A percentile compares a stretch with the other conserved stretches of the same genome.
phyloP scores from a whole-genome alignment of 2,888 invertebrate species.

The Ormyrus nitidulus region DNA sequence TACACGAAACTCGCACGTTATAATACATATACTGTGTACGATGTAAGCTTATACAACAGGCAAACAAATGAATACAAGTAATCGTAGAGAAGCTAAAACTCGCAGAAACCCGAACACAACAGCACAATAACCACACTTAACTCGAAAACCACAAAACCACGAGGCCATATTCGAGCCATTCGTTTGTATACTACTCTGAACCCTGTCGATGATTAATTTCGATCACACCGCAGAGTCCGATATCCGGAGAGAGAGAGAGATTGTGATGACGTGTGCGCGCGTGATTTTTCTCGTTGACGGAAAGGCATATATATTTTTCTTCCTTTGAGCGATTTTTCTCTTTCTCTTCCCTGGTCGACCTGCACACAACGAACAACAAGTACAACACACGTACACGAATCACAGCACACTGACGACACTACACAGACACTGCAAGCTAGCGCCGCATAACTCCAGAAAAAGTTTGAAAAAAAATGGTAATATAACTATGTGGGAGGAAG shows the following conservation, averaged over 20 bases:
- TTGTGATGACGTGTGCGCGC: no score
- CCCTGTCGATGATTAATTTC: slow-evolving; percentile 2
- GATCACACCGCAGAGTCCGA: background rate
- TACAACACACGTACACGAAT: background rate
- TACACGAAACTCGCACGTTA: slow-evolving; percentile 56
- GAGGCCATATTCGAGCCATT: background rate
- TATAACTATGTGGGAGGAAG: slow-evolving; percentile 54
- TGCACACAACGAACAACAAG: slow-evolving; percentile 8
- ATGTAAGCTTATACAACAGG: slow-evolving; percentile 49
- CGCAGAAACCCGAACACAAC: slow-evolving; percentile 66
- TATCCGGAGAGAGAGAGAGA: background rate
- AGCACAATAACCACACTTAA: slow-evolving; percentile 59
- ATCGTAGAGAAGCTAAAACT: slow-evolving; percentile 20
- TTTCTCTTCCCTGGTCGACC: background rate
- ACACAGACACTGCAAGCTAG: slow-evolving; percentile 1
- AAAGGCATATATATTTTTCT: background rate
- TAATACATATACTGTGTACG: slow-evolving; percentile 54
- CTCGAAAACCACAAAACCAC: background rate
- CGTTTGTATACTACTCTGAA: background rate
- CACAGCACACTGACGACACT: slow-evolving; percentile 2
- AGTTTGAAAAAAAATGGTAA: slow-evolving; percentile 48
- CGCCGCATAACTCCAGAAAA: slow-evolving; percentile 19
- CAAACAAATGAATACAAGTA: slow-evolving; percentile 57
- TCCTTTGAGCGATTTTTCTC: background rate
- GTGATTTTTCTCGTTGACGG: background rate